Conservation (phyloP, 1,140 invertebrate genomes). For the Telenomus remus region DNA sequence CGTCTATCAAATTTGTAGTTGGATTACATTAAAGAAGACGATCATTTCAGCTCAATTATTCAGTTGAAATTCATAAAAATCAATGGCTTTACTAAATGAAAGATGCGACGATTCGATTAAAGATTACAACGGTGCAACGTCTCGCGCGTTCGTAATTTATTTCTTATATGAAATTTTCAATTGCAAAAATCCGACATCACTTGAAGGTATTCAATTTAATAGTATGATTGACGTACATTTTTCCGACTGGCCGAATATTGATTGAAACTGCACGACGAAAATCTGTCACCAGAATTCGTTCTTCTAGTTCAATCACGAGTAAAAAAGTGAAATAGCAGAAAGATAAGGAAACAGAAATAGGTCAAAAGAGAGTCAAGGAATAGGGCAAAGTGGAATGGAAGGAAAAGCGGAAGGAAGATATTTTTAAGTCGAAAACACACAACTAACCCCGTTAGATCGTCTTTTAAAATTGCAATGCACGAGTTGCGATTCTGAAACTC, state of each 20-base stretch:
- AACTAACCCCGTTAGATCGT: conserved; percentile 51
- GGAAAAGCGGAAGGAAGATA: conserved; percentile 42
- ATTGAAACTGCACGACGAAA: conserved; percentile 59
- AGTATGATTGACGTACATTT: conserved; percentile 56
- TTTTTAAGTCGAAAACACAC: conserved; percentile 54
- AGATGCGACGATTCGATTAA: not conserved
- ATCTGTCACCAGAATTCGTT: conserved; percentile 57
- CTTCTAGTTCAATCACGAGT: conserved; percentile 47
- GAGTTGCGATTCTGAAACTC: conserved; percentile 55
- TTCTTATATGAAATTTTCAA: conserved; percentile 20
- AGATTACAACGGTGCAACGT: not conserved
- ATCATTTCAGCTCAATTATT: too few species aligned
- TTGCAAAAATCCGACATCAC: conserved; percentile 31
- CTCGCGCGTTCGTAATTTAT: not conserved
- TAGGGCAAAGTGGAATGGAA: conserved; percentile 28
- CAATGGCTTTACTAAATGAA: too few species aligned
- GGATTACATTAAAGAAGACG: too few species aligned
- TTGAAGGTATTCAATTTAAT: conserved; percentile 45
- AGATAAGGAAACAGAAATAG: conserved; percentile 51
- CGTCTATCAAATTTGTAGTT: too few species aligned
- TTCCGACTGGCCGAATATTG: conserved; percentile 60
- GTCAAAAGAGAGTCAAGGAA: conserved; percentile 40
- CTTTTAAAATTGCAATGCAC: conserved; percentile 51
- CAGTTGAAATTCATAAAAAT: too few species aligned
- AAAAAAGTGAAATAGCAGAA: conserved; percentile 52